phyloP scores from a whole-genome alignment of 2,113 vertebrate genomes.

The Alexandromys fortis region DNA sequence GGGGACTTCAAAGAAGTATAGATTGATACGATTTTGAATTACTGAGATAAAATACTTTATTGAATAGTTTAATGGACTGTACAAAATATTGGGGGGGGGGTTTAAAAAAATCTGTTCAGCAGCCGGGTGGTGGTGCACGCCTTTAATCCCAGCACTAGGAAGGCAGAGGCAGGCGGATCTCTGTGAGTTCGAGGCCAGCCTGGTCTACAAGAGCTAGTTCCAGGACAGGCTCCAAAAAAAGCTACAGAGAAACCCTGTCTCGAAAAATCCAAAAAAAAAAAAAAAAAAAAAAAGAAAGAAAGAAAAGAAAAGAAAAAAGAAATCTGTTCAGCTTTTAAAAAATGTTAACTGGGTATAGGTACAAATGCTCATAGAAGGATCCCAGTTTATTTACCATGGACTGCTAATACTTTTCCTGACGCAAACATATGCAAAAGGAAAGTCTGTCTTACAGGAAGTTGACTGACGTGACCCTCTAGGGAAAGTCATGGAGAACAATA shows the following conservation, averaged over 20 bases:
- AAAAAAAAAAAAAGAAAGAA: too few relatives aligned
- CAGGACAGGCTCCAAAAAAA: too few relatives aligned
- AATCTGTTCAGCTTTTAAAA: constrained; percentile 2
- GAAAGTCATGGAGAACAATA: background rate
- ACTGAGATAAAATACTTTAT: constrained; percentile 40
- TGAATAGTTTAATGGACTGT: constrained; percentile 11
- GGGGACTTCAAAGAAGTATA: constrained; percentile 25
- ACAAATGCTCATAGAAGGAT: background rate
- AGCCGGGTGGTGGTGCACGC: too few relatives aligned
- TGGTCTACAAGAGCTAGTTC: too few relatives aligned
- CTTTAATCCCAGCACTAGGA: too few relatives aligned
- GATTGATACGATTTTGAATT: constrained; percentile 24
- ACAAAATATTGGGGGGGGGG: background rate
- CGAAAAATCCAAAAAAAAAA: too few relatives aligned
- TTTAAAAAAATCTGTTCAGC: background rate
- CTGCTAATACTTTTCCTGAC: background rate
- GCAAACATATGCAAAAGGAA: background rate
- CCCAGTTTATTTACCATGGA: background rate
- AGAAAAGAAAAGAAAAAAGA: background rate
- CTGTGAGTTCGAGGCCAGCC: too few relatives aligned
- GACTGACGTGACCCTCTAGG: background rate
- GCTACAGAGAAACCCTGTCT: too few relatives aligned
- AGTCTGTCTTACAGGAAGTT: background rate
- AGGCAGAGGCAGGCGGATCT: too few relatives aligned
- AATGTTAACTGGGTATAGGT: background rate